Conservation (phyloP, 2,113 vertebrate genomes). For the Caretta caretta region DNA sequence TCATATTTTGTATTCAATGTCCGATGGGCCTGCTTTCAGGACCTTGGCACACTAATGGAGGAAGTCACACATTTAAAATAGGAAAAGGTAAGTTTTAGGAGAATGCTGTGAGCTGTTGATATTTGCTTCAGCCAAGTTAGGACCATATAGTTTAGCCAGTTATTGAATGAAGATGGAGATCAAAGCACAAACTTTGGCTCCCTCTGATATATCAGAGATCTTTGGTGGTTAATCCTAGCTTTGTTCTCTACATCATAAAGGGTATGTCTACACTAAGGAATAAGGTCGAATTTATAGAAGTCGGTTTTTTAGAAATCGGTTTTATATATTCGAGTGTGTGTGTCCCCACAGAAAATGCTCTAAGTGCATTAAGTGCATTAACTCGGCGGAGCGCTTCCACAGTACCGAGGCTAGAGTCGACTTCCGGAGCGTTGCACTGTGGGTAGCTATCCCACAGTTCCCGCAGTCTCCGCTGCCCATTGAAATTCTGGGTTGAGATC, state of each 20-base stretch:
- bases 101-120: neutral
- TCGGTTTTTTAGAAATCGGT: too few relatives aligned
- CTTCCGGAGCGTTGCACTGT: too few relatives aligned
- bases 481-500: too few relatives aligned
- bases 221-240: neutral
- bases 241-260: neutral
- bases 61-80: neutral
- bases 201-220: neutral
- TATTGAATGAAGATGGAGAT: slow-evolving; percentile 12
- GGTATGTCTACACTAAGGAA: too few relatives aligned
- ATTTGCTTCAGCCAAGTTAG: slow-evolving; percentile 47
- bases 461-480: too few relatives aligned
- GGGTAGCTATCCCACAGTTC: too few relatives aligned
- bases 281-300: too few relatives aligned
- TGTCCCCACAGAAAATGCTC: too few relatives aligned
- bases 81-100: neutral
- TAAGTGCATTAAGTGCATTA: too few relatives aligned
- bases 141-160: neutral
- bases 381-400: too few relatives aligned
- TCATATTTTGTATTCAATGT: neutral
- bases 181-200: slow-evolving; percentile 30
- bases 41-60: neutral
- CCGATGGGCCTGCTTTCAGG: neutral
- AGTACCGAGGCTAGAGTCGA: too few relatives aligned
- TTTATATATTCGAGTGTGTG: too few relatives aligned